Conservation (phyloP, 2,888 invertebrate species). For the Iselma pallidipennis region DNA sequence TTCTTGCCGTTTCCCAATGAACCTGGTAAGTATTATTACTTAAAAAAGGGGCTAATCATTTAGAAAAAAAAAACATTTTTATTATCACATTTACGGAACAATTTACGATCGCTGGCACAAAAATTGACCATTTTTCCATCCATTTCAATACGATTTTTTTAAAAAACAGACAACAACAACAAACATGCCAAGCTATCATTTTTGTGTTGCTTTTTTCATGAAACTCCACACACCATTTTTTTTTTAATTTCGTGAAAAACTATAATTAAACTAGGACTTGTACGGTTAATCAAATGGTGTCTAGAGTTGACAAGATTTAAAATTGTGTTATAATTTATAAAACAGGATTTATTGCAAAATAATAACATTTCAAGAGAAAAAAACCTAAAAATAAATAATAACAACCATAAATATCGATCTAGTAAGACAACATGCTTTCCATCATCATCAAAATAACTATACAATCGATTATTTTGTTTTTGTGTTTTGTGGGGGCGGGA, state of each 20-base stretch:
- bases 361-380: conserved; percentile 44
- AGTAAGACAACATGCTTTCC: conserved; percentile 49
- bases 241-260: conserved; percentile 28
- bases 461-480: conserved; percentile 26
- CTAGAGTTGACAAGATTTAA: conserved; percentile 32
- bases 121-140: conserved; percentile 25
- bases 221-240: conserved; percentile 29
- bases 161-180: conserved; percentile 28
- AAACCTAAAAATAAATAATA: conserved; percentile 48
- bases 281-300: conserved; percentile 4
- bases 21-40: too few relatives aligned
- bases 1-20: too few relatives aligned
- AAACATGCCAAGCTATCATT: conserved; percentile 30
- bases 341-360: conserved; percentile 44
- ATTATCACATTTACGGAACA: conserved; percentile 56
- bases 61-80: conserved; percentile 51
- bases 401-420: conserved; percentile 51
- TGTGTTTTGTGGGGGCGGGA: background rate
- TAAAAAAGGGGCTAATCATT: conserved; percentile 4
- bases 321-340: conserved; percentile 30
- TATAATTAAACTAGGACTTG: conserved; percentile 16
- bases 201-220: conserved; percentile 25
- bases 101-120: conserved; percentile 47
- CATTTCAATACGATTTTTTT: conserved; percentile 31
- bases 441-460: conserved; percentile 38